Conservation (phyloP, 2,888 invertebrate species). For the Caenorhabditis angaria region DNA sequence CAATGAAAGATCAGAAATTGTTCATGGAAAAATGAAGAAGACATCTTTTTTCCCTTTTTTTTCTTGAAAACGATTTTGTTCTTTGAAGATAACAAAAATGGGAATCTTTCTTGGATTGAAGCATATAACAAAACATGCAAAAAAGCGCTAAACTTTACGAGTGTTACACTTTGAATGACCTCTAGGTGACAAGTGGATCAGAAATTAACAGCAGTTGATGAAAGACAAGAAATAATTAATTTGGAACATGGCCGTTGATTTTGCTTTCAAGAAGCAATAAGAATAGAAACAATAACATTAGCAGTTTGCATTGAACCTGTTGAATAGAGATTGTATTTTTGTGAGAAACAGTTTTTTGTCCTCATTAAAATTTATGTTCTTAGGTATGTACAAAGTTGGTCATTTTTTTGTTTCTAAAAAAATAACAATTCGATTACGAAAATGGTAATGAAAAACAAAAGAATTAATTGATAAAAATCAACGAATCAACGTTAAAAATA, state of each 20-base stretch:
- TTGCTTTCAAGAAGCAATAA: no score
- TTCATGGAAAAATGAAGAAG: no score
- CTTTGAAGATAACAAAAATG: background rate
- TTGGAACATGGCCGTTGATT: background rate
- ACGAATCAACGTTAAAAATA: no score
- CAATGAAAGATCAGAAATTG: background rate
- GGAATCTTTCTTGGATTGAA: background rate
- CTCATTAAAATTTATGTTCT: background rate
- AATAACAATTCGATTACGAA: no score
- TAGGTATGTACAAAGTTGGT: background rate
- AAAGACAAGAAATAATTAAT: background rate
- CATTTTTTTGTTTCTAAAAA: no score
- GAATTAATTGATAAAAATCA: no score
- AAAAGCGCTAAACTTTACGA: background rate
- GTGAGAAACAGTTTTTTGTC: background rate
- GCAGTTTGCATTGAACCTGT: background rate
- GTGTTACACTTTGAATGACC: conserved; percentile 1
- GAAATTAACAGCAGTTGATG: conserved; percentile 1
- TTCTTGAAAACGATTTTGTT: background rate
- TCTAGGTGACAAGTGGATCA: conserved; percentile 4
- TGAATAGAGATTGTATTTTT: background rate
- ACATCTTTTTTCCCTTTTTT: background rate
- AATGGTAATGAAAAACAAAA: no score
- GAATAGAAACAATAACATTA: conserved; percentile 1
- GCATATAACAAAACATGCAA: background rate